These are phyloP conservation scores for Alcedo atthis DNA, from an alignment of 2,797 vertebrate species.

Conservation along the genomic window DNA sequence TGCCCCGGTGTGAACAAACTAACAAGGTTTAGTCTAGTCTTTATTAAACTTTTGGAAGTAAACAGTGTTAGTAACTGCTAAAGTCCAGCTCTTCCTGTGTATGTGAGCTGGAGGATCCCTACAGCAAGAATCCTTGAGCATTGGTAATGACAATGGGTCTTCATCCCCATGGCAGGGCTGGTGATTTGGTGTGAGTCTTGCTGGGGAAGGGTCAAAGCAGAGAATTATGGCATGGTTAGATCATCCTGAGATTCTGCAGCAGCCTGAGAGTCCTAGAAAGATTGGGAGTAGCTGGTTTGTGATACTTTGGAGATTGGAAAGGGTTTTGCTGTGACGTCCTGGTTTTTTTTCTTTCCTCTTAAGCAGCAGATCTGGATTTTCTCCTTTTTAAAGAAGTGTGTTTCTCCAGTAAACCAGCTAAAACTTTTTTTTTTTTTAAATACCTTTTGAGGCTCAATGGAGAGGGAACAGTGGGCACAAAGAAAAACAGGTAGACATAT, in stretches of 20 bases:
- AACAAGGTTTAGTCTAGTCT: not conserved
- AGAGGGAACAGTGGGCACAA: too few species aligned
- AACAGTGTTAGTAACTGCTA: not conserved
- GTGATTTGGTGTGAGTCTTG: rapidly evolving
- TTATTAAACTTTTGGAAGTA: not conserved
- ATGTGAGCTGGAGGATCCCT: not conserved
- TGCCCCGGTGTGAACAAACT: not conserved
- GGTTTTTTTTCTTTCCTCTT: not conserved
- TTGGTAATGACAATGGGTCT: not conserved
- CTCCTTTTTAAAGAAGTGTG: not conserved
- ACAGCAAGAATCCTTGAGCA: not conserved
- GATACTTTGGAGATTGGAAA: not conserved
- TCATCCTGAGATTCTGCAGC: not conserved
- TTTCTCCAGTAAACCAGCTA: not conserved
- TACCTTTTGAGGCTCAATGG: not conserved
- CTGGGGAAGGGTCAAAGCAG: not conserved
- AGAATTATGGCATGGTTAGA: too few species aligned
- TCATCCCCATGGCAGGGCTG: rapidly evolving
- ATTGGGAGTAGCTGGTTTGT: not conserved
- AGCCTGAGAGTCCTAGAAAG: rapidly evolving
- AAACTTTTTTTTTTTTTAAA: not conserved
- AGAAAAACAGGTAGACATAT: not conserved
- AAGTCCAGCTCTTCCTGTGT: too few species aligned
- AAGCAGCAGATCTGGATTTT: not conserved
- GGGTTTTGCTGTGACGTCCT: not conserved